These are phyloP conservation scores for Pollenia amentaria DNA, from an alignment of 2,888 invertebrate species.

Conservation along the genomic window DNA sequence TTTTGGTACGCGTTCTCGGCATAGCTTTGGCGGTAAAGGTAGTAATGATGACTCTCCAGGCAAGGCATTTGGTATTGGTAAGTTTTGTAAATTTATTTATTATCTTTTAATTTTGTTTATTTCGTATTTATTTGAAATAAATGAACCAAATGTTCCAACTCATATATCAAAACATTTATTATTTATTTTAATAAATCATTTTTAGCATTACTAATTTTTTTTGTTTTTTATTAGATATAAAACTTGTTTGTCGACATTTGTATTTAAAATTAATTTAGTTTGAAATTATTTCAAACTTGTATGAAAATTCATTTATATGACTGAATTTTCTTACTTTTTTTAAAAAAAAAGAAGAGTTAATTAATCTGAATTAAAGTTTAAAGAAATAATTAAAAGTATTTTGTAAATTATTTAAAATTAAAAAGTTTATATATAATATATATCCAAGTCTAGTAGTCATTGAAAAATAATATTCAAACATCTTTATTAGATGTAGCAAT, in stretches of 20 bases:
- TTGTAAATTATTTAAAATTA: conserved; percentile 32
- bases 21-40: conserved; percentile 87
- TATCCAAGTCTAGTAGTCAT: conserved; percentile 40
- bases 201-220: conserved; percentile 4
- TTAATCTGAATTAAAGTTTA: conserved; percentile 6
- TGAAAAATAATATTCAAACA: conserved; percentile 41
- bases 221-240: background rate
- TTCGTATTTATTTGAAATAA: conserved; percentile 34
- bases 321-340: conserved; percentile 40
- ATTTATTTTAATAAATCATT: conserved; percentile 28
- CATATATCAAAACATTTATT: conserved; percentile 55
- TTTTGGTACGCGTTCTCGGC: conserved; percentile 84
- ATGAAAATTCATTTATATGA: conserved; percentile 29
- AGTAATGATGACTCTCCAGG: conserved; percentile 86
- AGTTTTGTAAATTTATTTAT: conserved; percentile 76
- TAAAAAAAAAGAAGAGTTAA: conserved; percentile 11
- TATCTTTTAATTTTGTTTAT: conserved; percentile 45
- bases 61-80: conserved; percentile 94
- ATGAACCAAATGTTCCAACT: conserved; percentile 51
- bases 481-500: conserved; percentile 54
- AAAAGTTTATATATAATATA: conserved; percentile 22
- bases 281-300: conserved; percentile 18
- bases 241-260: background rate
- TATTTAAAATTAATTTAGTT: conserved; percentile 1
- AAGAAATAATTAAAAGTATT: conserved; percentile 24